Base-by-base conservation (phyloP, 1,140 invertebrate genomes). In the Drosophila micromelanica region DNA sequence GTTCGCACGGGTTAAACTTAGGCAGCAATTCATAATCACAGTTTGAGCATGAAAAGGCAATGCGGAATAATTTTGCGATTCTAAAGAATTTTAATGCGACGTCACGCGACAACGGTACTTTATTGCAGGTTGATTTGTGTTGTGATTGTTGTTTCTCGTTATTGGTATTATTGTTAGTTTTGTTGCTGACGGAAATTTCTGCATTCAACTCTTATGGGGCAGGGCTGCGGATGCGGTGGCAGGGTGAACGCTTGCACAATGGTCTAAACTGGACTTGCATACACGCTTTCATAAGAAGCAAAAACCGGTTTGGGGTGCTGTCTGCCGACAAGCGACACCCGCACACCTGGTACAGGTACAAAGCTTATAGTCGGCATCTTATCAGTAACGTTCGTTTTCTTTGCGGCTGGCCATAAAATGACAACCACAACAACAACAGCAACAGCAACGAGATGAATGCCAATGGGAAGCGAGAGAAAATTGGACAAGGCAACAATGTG, bases 321-420 rank as follows among this genome's bases (percentile, higher is more conserved):
- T 35, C 1, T 55, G 51, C 20, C 37, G 23, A 65, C 38, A 57
- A 65, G 51, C 45, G 54, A 72, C 62, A 51, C 17, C 63, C 80
- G 67, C 80, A 62, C 63, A 84, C 65, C 61, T 74, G 64, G 40
- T 17, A 62, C 61, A 65, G 69, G 52, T 51, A 69, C 65, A 61
- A 45, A 62, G 20, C 20, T 23, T 46, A 61, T 52, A 61, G 30
- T 62, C 11, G 67, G 40, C 40, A 59, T 51, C 78, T 87, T 87
- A 87, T 87, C 82, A 79, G 76, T 59, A 62, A 70, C 60, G 46
- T 65, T 86, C 67, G 74, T 72, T 72, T 81, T 86, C 67, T 78
- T 82, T 82, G 55, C 71, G 32, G 55, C 57, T 60, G 80, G 52
- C 38, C 57, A 73, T 78, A 84, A 80, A 80, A 64, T 27, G 48